Evolutionary conservation across 2,888 invertebrate species (phyloP), one percentile per base, ranked within the genome.

Genomic region (Phytoseiulus persimilis): DNA sequence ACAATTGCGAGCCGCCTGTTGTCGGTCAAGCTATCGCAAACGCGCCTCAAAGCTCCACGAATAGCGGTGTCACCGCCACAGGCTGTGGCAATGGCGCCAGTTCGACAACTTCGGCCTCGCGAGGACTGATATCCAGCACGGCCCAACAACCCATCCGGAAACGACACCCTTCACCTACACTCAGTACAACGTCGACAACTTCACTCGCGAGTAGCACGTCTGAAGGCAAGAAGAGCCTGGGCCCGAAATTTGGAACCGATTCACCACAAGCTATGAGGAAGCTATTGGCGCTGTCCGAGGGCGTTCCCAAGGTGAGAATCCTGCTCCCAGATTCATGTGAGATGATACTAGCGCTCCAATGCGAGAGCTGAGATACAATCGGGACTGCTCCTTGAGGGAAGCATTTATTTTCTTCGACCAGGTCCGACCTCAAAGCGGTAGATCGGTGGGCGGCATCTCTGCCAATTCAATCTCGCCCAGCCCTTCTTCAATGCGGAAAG

Each of bases 261-360:
- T 98, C 98, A 28, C 99, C 99, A 32, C 98, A 98, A 93, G 97
- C 98, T 14, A 97, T 99, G 31, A 95, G 98, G 92, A 99, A 99
- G 93, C 95, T 99, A 92, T 94, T 99, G 91, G 96, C 98, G 11
- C 94, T 99, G 46, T 97, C 93, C 28, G 93, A 94, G 91, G 92
- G 92, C 91, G 87, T 87, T 9, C 31, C 87, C 6, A 87, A 87
- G 87, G 87, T 87, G 28, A 39, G 87, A 28, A 87, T 90, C 92
- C 92, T 65, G 23, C 18, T 65, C 18, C 23, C 5, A 65, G 1
- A 65, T 14, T n/a, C n/a, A n/a, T n/a, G n/a, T n/a, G n/a, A n/a
- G n/a, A n/a, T n/a, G n/a, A n/a, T n/a, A n/a, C n/a, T n/a, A n/a
- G n/a, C n/a, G n/a, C n/a, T n/a, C n/a, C n/a, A n/a, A n/a, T n/a